Base-by-base conservation (phyloP, 1,140 invertebrate genomes). In the Lasaia peninsularis region DNA sequence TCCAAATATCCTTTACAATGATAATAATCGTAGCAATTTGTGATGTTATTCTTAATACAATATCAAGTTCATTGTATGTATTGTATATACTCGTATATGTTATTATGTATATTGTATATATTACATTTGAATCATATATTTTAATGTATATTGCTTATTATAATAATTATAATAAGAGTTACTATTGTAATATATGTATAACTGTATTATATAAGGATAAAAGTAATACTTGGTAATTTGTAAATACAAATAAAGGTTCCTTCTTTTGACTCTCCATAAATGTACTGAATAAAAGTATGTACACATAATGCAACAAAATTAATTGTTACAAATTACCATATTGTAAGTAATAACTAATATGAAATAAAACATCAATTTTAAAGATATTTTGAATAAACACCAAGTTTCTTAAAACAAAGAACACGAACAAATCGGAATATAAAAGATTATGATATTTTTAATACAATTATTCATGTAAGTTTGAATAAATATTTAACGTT, bases 1-100 rank as follows among this genome's bases (percentile, higher is more conserved):
- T 75, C 71, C 69, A 67, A 75, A 65, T 40, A 62, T 58, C 21
- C 52, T 32, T 58, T 51, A 16, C 31, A 12, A 52, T 52, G 12
- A 52, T 16, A 31, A 31, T 52, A 31, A 31, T n/a, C 24, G 14
- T 52, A 52, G 24, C 50, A 28, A 32, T 52, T 52, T 52, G 32
- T 44, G 37, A 44, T 44, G 37, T 44, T 44, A 44, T 18, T 20
- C 9, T 14, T 44, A 44, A 18, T 44, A 44, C 37, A 20, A 44
- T 44, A 44, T 20, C 37, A 44, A 20, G 10, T 44, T 40, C 37
- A 44, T 37, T 37, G 8, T 7, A 7, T 8, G n/a, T n/a, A n/a
- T 14, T 37, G 34, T 37, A 37, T 2, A 37, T 37, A 37, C 14
- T 35, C n/a, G 34, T 35, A 12, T 35, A 35, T n/a, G n/a, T n/a